phyloP scores from a whole-genome alignment of 2,113 vertebrate genomes.

The Lamprologus callipterus region DNA sequence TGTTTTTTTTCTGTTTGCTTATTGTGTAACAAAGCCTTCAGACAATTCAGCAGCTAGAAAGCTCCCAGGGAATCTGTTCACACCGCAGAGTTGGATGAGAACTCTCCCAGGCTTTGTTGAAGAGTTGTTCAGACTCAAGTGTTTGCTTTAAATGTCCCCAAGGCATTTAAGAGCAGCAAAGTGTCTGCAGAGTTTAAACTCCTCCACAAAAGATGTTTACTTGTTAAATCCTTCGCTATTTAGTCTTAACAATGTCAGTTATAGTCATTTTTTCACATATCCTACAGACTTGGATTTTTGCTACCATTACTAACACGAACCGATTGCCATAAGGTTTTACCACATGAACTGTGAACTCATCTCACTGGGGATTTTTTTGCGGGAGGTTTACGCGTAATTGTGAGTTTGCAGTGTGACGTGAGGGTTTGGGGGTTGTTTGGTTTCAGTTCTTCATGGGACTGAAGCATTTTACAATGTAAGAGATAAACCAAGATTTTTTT shows the following conservation, averaged over 20 bases:
- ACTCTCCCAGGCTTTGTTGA: slow-evolving; percentile 33
- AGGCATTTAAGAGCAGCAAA: neutral
- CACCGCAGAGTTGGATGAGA: neutral
- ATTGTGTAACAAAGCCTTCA: neutral
- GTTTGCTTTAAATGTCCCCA: slow-evolving; percentile 28
- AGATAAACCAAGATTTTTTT: neutral
- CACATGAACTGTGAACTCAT: neutral
- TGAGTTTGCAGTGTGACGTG: neutral
- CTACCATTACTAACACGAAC: neutral
- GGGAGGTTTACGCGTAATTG: neutral
- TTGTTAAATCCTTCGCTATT: neutral
- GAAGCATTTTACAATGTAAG: neutral
- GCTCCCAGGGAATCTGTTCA: neutral
- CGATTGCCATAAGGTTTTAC: neutral
- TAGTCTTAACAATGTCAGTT: neutral
- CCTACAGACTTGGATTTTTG: neutral
- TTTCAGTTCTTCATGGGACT: neutral
- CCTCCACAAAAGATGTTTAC: neutral
- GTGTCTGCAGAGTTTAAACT: neutral
- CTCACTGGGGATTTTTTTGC: neutral
- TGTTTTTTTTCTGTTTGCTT: neutral
- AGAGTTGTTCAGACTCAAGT: neutral
- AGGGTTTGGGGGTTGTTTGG: neutral
- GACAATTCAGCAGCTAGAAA: neutral
- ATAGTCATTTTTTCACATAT: neutral